phyloP scores from a whole-genome alignment of 2,888 invertebrate species.

The Machimus atricapillus region DNA sequence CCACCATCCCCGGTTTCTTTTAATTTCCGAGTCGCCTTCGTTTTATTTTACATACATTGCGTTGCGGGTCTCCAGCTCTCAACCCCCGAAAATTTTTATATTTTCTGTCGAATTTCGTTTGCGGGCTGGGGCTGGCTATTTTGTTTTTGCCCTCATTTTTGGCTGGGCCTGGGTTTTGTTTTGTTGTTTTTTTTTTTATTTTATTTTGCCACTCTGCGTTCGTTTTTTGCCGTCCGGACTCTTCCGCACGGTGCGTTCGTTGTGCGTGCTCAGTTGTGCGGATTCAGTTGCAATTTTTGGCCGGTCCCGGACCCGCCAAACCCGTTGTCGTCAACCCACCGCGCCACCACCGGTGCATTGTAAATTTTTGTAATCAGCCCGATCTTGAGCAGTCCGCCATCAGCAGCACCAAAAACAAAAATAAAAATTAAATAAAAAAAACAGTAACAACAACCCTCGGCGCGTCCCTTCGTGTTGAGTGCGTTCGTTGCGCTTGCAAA shows the following conservation, averaged over 20 bases:
- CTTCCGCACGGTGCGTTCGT: slow-evolving; percentile 13
- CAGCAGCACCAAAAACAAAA: neutral
- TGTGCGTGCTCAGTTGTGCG: slow-evolving; percentile 28
- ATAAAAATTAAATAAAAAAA: no score
- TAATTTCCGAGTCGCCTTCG: slow-evolving; percentile 10
- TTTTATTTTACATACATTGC: slow-evolving; percentile 31
- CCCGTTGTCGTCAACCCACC: neutral
- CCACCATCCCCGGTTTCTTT: neutral
- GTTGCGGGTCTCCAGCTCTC: slow-evolving; percentile 11
- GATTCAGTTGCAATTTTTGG: slow-evolving; percentile 34
- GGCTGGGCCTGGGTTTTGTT: neutral
- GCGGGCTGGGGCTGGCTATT: slow-evolving; percentile 15
- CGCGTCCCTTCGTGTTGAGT: neutral
- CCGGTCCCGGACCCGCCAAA: neutral
- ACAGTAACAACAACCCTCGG: neutral
- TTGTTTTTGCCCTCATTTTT: slow-evolving; percentile 13
- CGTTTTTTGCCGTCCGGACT: neutral
- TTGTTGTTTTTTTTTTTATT: neutral
- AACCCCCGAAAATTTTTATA: slow-evolving; percentile 34
- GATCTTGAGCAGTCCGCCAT: neutral
- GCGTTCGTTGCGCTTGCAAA: neutral
- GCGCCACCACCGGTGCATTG: neutral
- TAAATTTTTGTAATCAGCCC: slow-evolving; percentile 23
- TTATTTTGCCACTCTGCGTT: no score
- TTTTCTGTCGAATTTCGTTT: slow-evolving; percentile 25